These are phyloP conservation scores for Chromoteleia sp. DNA, from an alignment of 2,888 invertebrate genomes.

Conservation along the genomic window DNA sequence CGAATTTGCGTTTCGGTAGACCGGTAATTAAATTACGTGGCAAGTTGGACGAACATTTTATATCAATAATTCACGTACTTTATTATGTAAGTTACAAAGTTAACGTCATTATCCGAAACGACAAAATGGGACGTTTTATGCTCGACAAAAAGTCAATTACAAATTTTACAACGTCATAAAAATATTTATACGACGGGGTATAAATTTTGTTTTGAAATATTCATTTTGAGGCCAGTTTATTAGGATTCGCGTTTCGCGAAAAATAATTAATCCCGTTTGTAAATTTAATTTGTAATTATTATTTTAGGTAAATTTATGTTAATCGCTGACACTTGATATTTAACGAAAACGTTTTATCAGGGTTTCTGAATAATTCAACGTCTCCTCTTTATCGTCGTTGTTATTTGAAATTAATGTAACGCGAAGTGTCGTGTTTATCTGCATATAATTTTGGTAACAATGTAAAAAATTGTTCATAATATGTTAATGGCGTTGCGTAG, in stretches of 20 bases:
- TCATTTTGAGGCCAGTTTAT: constrained; percentile 38
- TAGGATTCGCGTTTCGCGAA: constrained; percentile 29
- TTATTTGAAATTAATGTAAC: constrained; percentile 34
- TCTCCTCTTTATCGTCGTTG: constrained; percentile 28
- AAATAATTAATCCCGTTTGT: constrained; percentile 11
- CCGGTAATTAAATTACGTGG: constrained; percentile 54
- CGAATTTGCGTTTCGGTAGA: constrained; percentile 37
- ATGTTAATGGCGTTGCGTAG: constrained; percentile 64
- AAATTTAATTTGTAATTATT: constrained; percentile 49
- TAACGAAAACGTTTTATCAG: constrained; percentile 33
- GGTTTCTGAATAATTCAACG: constrained; percentile 41
- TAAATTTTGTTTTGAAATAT: constrained; percentile 54
- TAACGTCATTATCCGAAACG: constrained; percentile 56
- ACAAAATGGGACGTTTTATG: constrained; percentile 38
- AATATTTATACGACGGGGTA: constrained; percentile 54
- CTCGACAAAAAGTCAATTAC: constrained; percentile 60
- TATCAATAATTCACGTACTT: constrained; percentile 64
- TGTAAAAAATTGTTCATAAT: constrained; percentile 57
- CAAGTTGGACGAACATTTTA: constrained; percentile 45
- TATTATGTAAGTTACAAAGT: constrained; percentile 61
- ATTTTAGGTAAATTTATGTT: constrained; percentile 52
- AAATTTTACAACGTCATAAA: constrained; percentile 61
- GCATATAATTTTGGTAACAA: constrained; percentile 60
- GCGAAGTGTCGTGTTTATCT: constrained; percentile 40
- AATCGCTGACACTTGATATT: constrained; percentile 44